A percentile compares a stretch with the other conserved stretches of the same genome.
Conservation (phyloP, 2,888 invertebrate species). For the Lottia scabra region DNA sequence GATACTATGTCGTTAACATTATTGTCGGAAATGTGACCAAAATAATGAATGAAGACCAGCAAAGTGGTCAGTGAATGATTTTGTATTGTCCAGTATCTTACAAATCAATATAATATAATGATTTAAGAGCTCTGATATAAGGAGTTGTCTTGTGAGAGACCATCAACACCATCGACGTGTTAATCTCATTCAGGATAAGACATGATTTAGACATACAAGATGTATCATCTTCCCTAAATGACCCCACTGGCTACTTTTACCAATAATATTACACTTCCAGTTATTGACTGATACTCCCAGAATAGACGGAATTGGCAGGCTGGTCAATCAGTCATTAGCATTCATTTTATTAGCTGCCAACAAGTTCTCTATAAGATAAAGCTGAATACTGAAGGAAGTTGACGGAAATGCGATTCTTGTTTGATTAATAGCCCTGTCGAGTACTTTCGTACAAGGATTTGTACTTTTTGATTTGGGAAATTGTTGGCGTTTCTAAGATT, state of each 20-base stretch:
- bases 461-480: neutral
- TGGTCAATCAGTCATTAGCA: constrained; percentile 3
- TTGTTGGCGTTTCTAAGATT: no score
- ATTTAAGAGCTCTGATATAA: neutral
- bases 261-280: neutral
- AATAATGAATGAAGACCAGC: no score
- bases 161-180: neutral
- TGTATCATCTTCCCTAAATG: neutral
- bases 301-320: neutral
- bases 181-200: neutral
- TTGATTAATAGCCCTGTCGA: neutral
- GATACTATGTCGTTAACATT: no score
- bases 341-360: neutral
- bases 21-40: no score
- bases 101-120: neutral
- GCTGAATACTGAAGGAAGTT: neutral
- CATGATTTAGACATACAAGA: neutral
- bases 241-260: neutral
- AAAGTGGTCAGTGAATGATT: no score
- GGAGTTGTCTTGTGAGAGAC: neutral
- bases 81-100: no score
- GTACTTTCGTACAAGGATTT: neutral
- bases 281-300: neutral
- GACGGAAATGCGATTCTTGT: neutral
- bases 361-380: neutral